Conservation (phyloP, 2,113 vertebrate species). For the Nibea coibor region DNA sequence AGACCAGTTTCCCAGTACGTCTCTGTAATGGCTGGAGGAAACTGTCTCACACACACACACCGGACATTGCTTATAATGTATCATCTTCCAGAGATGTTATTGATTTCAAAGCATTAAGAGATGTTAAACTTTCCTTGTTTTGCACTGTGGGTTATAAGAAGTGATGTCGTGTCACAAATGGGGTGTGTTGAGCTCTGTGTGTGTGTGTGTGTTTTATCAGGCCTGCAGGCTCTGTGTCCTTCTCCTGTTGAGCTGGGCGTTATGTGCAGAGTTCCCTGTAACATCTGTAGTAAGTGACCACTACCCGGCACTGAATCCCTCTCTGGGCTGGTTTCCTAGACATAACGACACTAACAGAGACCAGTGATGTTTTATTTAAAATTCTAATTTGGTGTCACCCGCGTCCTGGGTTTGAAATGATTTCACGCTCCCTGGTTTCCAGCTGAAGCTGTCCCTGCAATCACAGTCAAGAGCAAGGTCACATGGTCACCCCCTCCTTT, state of each 20-base stretch:
- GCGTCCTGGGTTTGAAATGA: constrained; percentile 28
- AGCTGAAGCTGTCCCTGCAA: constrained; percentile 3
- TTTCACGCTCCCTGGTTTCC: constrained; percentile 40
- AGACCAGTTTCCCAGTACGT: constrained; percentile 18
- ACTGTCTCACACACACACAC: not conserved
- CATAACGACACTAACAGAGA: not conserved
- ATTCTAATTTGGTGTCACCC: constrained; percentile 26
- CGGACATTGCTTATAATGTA: constrained; percentile 14
- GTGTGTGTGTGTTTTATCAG: constrained; percentile 76
- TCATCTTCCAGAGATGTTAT: not conserved
- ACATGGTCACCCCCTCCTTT: not conserved
- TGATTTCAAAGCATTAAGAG: not conserved
- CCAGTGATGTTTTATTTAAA: not conserved
- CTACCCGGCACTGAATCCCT: constrained; percentile 28
- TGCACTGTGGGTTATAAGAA: not conserved
- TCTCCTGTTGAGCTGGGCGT: constrained; percentile 77
- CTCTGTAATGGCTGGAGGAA: constrained; percentile 46
- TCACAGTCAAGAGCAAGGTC: constrained; percentile 19
- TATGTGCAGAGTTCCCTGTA: constrained; percentile 85
- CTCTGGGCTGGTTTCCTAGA: constrained; percentile 35
- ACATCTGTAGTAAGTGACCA: constrained; percentile 87
- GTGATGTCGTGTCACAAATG: not conserved
- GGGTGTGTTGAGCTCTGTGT: constrained; percentile 40
- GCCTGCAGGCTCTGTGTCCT: constrained; percentile 77
- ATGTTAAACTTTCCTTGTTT: not conserved